Base-by-base conservation (phyloP, 1,140 invertebrate species). In the Hyposmocoma kahamanoa region DNA sequence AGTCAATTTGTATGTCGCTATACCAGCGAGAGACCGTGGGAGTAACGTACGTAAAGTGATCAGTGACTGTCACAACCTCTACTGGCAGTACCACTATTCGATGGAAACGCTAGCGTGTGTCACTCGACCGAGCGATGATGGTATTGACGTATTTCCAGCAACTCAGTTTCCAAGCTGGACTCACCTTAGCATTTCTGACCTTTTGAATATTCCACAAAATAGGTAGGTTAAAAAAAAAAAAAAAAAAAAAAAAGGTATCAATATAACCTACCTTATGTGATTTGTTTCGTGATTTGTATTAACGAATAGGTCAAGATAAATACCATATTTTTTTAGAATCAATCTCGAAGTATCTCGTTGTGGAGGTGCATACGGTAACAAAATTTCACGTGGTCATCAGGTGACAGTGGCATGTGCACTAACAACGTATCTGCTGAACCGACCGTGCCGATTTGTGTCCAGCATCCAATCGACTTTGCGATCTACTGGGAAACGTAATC, bases 61-160 rank as follows among this genome's bases (percentile, higher is more conserved):
- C 11, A 87, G 86, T 59, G 89, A 88, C 0, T 62, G 48, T 32
- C 49, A 68, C 20, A 53, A 53, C 24, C 66, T 57, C 78, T 88
- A 24, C 24, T 46, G 61, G 13, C 90, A 91, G 49, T 90, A 90
- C 54, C 89, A 90, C 56, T 90, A 87, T 30, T 87, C 88, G 0
- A 91, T 93, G 91, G 92, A 93, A 60, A 85, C 89, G 0, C 89
- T 91, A 26, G 84, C 80, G 2, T 87, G 88, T 20, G 74, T 92
- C 3, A 89, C 86, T 5, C 59, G 89, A 18, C 91, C 91, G 0
- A 81, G 83, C 18, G 91, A 93, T 61, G 90, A 91, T 62, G 90
- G 91, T 0, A 62, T 92, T 1, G 87, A 90, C 38, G 81, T 90
- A 11, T 89, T 76, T 59, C 59, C 85, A 3, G 28, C 80, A 20